Base-by-base conservation (phyloP, 2,888 invertebrate genomes). In the Cremastinae sp. region DNA sequence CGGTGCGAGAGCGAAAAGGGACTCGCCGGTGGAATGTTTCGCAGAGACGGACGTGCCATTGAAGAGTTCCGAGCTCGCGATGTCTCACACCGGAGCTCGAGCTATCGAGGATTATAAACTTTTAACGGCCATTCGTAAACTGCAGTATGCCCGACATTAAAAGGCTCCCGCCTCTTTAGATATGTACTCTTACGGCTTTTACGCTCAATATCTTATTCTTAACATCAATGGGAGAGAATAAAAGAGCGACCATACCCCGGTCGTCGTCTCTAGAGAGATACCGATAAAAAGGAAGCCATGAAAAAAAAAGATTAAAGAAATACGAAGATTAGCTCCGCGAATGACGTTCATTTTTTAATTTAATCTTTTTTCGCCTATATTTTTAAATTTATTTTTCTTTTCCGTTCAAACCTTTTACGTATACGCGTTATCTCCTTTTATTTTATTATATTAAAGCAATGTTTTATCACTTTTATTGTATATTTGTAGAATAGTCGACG, bases 91-190 rank as follows among this genome's bases (percentile, higher is more conserved):
- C 47, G 56, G 38, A 41, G 45, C 28, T 51, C 18, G 70, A 61
- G 82, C 81, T 83, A 81, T 76, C 74, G 70, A 56, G 79, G 84
- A 85, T 85, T 84, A 83, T 79, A 84, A 86, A 84, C 59, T 83
- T 70, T 82, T 79, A 79, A 74, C 74, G 74, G 54, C 49, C 61
- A 77, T 70, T 41, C 74, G 70, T 80, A 77, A 77, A 83, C 78
- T 82, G 78, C 79, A 80, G 70, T 82, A 71, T 78, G 74, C 76
- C 71, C 79, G 65, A 77, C 66, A 66, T 71, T 53, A 49, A 64
- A n/a, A 45, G 47, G 16, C 0, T 22, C 49, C 49, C n/a, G n/a
- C 47, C 43, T 54, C 54, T 36, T 49, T 49, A 20, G 56, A 62
- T 34, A 16, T 54, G 45, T 61, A 62, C 53, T 36, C 2, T 38